These are phyloP conservation scores for Myripristis jacobus DNA, from an alignment of 2,797 vertebrate species.

Conservation along the genomic window DNA sequence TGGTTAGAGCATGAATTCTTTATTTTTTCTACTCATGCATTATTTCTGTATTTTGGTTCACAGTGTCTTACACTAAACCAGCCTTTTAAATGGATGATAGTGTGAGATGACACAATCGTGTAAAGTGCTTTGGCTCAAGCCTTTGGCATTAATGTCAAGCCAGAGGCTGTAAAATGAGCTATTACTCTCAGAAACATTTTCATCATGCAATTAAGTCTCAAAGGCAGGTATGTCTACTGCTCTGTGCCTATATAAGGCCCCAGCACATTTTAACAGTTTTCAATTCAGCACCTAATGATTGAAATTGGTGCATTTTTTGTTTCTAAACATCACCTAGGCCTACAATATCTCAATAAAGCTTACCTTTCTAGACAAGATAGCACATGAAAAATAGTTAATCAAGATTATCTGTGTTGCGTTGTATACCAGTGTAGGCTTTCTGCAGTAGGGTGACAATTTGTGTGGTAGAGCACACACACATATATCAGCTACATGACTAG, in stretches of 20 bases:
- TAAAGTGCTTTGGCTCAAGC: neutral
- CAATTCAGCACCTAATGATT: neutral
- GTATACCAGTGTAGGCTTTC: neutral
- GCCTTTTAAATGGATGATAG: neutral
- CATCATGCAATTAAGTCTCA: neutral
- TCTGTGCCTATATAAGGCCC: neutral
- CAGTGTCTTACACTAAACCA: too few relatives aligned
- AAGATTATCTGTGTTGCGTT: neutral
- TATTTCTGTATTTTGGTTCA: too few relatives aligned
- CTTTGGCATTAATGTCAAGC: neutral
- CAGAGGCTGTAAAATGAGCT: neutral
- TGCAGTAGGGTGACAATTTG: neutral
- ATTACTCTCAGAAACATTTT: neutral
- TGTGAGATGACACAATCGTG: neutral
- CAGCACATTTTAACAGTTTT: neutral
- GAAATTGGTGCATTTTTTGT: too few relatives aligned
- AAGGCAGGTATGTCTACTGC: neutral
- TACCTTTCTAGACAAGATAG: neutral
- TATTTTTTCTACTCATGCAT: too few relatives aligned
- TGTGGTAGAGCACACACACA: neutral
- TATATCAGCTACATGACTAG: neutral
- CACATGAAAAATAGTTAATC: too few relatives aligned
- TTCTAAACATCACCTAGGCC: neutral
- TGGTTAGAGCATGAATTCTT: too few relatives aligned
- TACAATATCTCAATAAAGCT: neutral